These are phyloP conservation scores for Cromileptes altivelis DNA, from an alignment of 2,113 vertebrate genomes.

Conservation along the genomic window DNA sequence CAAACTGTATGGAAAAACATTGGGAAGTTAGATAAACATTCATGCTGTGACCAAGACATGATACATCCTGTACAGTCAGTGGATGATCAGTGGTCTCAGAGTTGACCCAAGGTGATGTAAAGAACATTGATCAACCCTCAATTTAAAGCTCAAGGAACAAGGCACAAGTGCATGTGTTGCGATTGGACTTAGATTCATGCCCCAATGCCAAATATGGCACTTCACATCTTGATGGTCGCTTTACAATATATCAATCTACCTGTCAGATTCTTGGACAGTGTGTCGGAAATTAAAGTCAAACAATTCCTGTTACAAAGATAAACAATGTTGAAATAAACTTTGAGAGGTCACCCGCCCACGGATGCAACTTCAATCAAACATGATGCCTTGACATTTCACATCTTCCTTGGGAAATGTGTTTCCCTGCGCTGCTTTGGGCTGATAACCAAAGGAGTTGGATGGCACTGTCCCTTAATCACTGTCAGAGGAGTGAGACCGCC, in stretches of 20 bases:
- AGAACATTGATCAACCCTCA: too few species aligned
- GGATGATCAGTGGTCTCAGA: neutral
- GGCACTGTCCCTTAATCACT: neutral
- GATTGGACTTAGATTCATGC: neutral
- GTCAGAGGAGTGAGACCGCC: neutral
- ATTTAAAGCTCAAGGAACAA: neutral
- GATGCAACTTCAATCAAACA: neutral
- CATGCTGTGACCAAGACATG: neutral
- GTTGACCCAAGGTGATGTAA: neutral
- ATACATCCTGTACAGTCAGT: slow-evolving; percentile 37
- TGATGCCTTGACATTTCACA: rapidly evolving
- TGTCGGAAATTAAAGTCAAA: neutral
- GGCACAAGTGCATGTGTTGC: neutral
- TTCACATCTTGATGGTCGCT: neutral
- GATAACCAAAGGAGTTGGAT: neutral
- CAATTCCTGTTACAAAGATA: neutral
- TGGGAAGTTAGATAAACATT: slow-evolving; percentile 55
- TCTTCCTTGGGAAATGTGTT: slow-evolving; percentile 3
- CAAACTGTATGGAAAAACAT: slow-evolving; percentile 46
- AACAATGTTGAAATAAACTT: slow-evolving; percentile 7
- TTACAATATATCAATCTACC: neutral
- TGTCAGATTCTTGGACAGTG: slow-evolving; percentile 14
- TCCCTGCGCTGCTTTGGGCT: neutral
- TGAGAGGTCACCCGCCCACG: neutral
- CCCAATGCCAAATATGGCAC: neutral